Base-by-base conservation (phyloP, 2,797 vertebrate species). In the Characodon lateralis region DNA sequence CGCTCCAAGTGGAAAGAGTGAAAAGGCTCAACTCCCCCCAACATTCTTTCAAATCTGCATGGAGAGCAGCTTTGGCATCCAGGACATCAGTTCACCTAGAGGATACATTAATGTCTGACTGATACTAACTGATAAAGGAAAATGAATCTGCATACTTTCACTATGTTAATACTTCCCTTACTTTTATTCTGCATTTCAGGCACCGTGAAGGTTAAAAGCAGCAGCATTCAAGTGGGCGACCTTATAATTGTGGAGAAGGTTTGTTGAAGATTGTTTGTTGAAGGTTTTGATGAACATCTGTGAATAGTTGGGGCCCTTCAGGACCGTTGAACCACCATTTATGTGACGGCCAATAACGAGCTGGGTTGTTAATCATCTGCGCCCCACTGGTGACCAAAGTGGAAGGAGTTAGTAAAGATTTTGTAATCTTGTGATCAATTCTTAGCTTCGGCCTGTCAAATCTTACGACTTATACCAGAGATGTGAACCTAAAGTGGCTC, bases 221-320 rank as follows among this genome's bases (percentile, higher is more conserved):
- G 97, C n/a, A 95, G 92, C 46, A 99, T 99, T 88, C 98, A 99
- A 95, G 98, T 99, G 2, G 98, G 98, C 20, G 98, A 99, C 81
- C 97, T 99, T n/a, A 97, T 99, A 90, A 97, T 99, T 26, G 97
- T 99, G n/a, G 98, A 99, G 83, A 99, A 99, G 98, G 98, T 99
- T 95, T 81, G 92, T 87, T 31, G 65, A 53, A 75, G 43, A 71
- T 82, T 58, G 97, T 99, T 95, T 83, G 91, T 85, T 39, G 20
- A 55, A 76, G 65, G 80, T 85, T 84, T 82, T 39, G 63, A 72
- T 77, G 72, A 82, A 85, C 86, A 90, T 88, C 85, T 90, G 83
- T 81, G 71, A 86, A 59, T 79, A 61, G 78, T 79, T 89, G 74
- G 63, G 73, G 63, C 74, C 76, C 81, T 86, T 86, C 66, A 74